A percentile compares a stretch with the other conserved stretches of the same genome.
Evolutionary conservation across 2,888 invertebrate species (phyloP).

Genomic region (Drosophila fungiperda): DNA sequence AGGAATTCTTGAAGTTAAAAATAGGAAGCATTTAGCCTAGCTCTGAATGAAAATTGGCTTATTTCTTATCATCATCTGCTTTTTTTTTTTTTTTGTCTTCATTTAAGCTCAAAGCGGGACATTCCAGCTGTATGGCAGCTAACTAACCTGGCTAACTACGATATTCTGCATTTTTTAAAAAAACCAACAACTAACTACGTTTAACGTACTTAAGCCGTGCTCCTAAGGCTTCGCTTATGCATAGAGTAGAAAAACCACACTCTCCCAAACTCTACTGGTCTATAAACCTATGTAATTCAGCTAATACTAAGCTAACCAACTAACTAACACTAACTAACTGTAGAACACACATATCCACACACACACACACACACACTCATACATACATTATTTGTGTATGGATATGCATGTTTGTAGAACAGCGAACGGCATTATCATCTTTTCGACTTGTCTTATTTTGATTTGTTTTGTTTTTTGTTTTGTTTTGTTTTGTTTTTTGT

Average conservation of each 20-base stretch:
- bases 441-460: not conserved
- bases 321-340: constrained; percentile 55
- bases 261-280: constrained; percentile 40
- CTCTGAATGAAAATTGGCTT: constrained; percentile 6
- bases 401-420: constrained; percentile 3
- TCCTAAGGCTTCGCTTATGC: constrained; percentile 62
- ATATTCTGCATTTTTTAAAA: constrained; percentile 46
- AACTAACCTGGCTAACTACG: constrained; percentile 34
- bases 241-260: constrained; percentile 52
- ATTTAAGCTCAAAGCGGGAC: constrained; percentile 15
- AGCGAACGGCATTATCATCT: constrained; percentile 25
- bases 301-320: constrained; percentile 53
- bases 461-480: not conserved
- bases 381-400: not conserved
- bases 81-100: not conserved
- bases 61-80: not conserved
- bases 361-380: constrained; percentile 15
- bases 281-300: constrained; percentile 55
- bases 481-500: not conserved
- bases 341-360: constrained; percentile 43
- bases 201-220: constrained; percentile 76
- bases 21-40: constrained; percentile 8
- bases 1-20: constrained; percentile 14
- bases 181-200: constrained; percentile 63
- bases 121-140: constrained; percentile 51